Evolutionary conservation across 2,797 vertebrate genomes (phyloP).

Genomic region (Argyrosomus regius): DNA sequence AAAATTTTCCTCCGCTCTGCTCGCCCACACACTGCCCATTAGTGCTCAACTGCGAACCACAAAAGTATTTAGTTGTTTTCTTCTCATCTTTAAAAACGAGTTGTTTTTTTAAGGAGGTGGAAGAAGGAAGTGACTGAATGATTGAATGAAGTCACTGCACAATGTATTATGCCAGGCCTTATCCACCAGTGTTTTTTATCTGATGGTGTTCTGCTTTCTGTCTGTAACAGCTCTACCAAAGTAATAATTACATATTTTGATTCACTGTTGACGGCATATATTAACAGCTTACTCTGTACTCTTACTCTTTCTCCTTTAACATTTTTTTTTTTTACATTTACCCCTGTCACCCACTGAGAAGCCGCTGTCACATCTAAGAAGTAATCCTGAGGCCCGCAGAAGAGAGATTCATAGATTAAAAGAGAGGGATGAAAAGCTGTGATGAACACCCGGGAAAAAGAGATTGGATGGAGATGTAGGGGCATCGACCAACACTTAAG

Average conservation of each 20-base stretch:
- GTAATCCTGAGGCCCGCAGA: conserved; percentile 42
- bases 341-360: conserved; percentile 23
- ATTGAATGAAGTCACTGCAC: not conserved
- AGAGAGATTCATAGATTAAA: conserved; percentile 49
- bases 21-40: no score
- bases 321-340: conserved; percentile 6
- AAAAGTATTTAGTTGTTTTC: not conserved
- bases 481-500: conserved; percentile 66
- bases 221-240: conserved; percentile 4
- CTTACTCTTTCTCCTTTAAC: not conserved
- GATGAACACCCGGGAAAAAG: conserved; percentile 62
- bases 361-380: conserved; percentile 23
- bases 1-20: not conserved
- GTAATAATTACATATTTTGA: conserved; percentile 19
- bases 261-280: not conserved
- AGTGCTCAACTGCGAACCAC: no score
- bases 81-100: not conserved
- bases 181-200: not conserved
- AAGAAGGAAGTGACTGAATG: not conserved
- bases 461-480: conserved; percentile 68
- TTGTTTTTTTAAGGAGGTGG: not conserved
- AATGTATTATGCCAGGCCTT: no score
- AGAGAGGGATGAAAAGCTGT: conserved; percentile 40
- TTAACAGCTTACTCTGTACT: no score
- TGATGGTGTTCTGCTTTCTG: not conserved